Evolutionary conservation across 2,888 invertebrate species (phyloP).

Genomic region (Mythimna pallens): DNA sequence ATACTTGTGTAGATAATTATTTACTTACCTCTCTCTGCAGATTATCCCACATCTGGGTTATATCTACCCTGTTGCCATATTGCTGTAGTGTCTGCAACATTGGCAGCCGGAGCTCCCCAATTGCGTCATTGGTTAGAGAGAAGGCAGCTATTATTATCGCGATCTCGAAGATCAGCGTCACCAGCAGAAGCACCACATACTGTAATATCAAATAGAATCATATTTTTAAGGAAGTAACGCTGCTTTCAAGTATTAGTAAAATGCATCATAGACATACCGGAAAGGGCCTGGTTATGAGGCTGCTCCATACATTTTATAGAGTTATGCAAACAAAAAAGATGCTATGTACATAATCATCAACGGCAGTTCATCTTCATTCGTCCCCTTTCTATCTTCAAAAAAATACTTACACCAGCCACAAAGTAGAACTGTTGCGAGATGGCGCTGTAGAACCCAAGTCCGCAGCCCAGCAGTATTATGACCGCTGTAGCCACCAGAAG

Average conservation of each 20-base stretch:
- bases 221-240: slow-evolving; percentile 21
- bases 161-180: slow-evolving; percentile 81
- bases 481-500: slow-evolving; percentile 92
- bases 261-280: no score
- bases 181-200: slow-evolving; percentile 78
- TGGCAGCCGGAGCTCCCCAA: slow-evolving; percentile 72
- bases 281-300: no score
- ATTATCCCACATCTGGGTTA: slow-evolving; percentile 81
- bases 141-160: slow-evolving; percentile 79
- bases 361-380: background rate
- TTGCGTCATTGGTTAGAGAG: slow-evolving; percentile 73
- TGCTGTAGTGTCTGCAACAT: slow-evolving; percentile 76
- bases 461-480: slow-evolving; percentile 93
- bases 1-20: background rate
- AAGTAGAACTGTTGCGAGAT: slow-evolving; percentile 95
- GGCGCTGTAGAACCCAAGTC: slow-evolving; percentile 97
- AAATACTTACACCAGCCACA: slow-evolving; percentile 92
- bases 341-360: no score
- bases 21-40: slow-evolving; percentile 81
- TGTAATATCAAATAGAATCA: slow-evolving; percentile 68
- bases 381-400: background rate
- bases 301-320: no score
- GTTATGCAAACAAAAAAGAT: no score
- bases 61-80: slow-evolving; percentile 74
- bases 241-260: background rate